Evolutionary conservation across 2,797 vertebrate species (phyloP).

Genomic region (Characodon lateralis): DNA sequence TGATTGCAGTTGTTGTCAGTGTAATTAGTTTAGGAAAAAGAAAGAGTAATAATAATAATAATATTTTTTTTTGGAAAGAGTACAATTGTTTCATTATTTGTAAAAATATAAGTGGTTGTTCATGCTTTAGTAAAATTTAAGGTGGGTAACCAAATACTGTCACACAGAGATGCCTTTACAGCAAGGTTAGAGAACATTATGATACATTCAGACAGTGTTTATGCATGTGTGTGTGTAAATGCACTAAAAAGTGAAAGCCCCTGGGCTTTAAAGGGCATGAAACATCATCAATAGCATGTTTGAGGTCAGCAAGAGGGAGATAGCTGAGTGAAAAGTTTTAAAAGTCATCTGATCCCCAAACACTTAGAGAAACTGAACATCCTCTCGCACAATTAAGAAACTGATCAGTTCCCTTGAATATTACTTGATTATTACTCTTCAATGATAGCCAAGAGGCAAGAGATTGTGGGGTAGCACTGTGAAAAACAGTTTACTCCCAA

Average conservation of each 20-base stretch:
- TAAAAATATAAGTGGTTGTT: background rate
- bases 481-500: background rate
- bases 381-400: slow-evolving; percentile 4
- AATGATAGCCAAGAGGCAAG: background rate
- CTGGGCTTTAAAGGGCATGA: slow-evolving; percentile 37
- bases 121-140: background rate
- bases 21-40: no score
- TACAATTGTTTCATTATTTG: background rate
- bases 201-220: background rate
- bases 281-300: slow-evolving; percentile 21
- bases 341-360: slow-evolving; percentile 43
- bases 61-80: background rate
- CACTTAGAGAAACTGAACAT: slow-evolving; percentile 10
- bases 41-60: no score
- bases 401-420: background rate
- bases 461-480: background rate
- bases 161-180: background rate
- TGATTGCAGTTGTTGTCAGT: no score
- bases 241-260: slow-evolving; percentile 10
- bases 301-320: slow-evolving; percentile 23
- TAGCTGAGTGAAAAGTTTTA: slow-evolving; percentile 33
- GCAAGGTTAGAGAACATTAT: slow-evolving; percentile 15
- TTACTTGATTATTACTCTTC: background rate
- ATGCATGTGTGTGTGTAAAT: background rate
- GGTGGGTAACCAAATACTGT: background rate